phyloP scores from a whole-genome alignment of 2,888 invertebrate genomes.

The Eristalis intricaria region DNA sequence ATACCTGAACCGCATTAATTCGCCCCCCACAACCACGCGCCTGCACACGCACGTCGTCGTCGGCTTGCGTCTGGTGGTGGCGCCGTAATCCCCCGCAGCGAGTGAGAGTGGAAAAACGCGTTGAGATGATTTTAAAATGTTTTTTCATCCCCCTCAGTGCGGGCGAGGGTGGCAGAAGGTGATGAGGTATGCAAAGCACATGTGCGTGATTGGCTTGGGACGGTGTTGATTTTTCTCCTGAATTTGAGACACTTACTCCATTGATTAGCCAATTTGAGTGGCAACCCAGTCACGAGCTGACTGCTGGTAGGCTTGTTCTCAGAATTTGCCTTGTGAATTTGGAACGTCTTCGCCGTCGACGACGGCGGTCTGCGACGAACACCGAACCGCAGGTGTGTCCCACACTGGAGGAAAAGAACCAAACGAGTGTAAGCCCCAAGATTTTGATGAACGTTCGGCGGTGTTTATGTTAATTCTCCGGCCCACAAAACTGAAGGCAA shows the following conservation, averaged over 20 bases:
- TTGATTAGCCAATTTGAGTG: conserved; percentile 43
- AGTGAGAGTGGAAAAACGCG: not conserved
- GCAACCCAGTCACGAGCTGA: not conserved
- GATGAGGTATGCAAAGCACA: conserved; percentile 57
- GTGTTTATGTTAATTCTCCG: conserved; percentile 50
- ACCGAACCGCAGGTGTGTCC: conserved; percentile 48
- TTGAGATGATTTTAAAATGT: conserved; percentile 36
- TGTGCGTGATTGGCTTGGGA: conserved; percentile 25
- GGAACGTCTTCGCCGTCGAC: too few species aligned
- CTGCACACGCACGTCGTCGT: not conserved
- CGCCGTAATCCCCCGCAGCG: not conserved
- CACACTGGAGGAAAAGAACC: conserved; percentile 1
- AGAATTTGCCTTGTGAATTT: not conserved
- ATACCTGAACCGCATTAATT: conserved; percentile 69
- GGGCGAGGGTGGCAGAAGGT: conserved; percentile 5
- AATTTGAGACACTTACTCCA: conserved; percentile 12
- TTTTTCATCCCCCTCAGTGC: not conserved
- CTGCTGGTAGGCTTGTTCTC: not conserved
- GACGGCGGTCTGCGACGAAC: not conserved
- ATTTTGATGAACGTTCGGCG: conserved; percentile 34
- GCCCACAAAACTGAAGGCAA: conserved; percentile 34
- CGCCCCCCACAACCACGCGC: conserved; percentile 9
- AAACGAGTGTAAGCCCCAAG: not conserved
- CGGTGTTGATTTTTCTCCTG: conserved; percentile 12
- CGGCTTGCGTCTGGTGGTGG: not conserved